Conservation (phyloP, 2,888 invertebrate genomes). For the Oegoconia quadripuncta region DNA sequence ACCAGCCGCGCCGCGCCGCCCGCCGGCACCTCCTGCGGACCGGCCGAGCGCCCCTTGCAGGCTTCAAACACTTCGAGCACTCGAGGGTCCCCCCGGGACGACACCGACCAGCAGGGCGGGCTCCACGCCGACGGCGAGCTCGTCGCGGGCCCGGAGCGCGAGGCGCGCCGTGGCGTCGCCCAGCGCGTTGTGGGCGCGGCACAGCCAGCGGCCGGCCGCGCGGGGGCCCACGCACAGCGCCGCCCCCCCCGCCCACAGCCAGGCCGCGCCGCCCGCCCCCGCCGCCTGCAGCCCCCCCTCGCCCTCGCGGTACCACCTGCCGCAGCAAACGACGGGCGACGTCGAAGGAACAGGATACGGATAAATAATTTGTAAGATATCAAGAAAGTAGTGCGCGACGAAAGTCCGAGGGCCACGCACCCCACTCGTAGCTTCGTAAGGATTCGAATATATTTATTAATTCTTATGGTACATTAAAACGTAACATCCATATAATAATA, state of each 20-base stretch:
- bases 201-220: slow-evolving; percentile 64
- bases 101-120: not conserved
- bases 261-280: slow-evolving; percentile 76
- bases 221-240: slow-evolving; percentile 82
- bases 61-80: not conserved
- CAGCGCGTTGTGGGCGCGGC: slow-evolving; percentile 84
- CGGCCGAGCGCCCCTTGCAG: not conserved
- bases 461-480: too few species aligned
- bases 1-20: slow-evolving; percentile 79
- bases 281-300: slow-evolving; percentile 31
- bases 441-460: too few species aligned
- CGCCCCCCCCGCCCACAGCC: slow-evolving; percentile 81
- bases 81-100: not conserved
- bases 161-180: slow-evolving; percentile 84
- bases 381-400: too few species aligned
- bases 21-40: slow-evolving; percentile 26
- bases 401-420: too few species aligned
- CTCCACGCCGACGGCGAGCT: too few species aligned
- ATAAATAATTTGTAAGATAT: too few species aligned
- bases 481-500: too few species aligned
- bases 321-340: too few species aligned
- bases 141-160: slow-evolving; percentile 16
- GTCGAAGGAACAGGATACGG: too few species aligned
- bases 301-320: too few species aligned
- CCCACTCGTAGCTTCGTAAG: too few species aligned